Evolutionary conservation across 2,113 vertebrate species (phyloP), one percentile per base, ranked within the genome.

Genomic region (Merops nubicus): DNA sequence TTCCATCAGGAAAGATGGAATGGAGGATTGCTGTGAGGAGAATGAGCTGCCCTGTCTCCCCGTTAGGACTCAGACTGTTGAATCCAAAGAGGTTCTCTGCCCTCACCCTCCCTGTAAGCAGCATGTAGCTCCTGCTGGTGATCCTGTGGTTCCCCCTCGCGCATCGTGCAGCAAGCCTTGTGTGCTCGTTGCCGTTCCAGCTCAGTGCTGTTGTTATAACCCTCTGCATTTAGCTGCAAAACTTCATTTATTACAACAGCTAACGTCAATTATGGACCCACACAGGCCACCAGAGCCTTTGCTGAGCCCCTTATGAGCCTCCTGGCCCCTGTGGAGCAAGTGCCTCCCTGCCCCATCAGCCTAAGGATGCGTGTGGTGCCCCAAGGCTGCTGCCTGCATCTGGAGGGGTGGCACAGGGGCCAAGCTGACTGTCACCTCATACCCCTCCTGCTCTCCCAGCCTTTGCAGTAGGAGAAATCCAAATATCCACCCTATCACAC

Each of bases 241-340:
- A 69, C 63, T 72, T 84, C 60, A 56, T 83, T 93, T 96, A 63
- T 87, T 87, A 18, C 69, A 89, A 7, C 76, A 81, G 72, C 50
- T 80, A 79, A 59, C 87, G 73, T 75, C 79, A 85, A 7, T 91
- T 90, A 93, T 42, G 80, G 93, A 50, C 88, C 89, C 23, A 3
- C 34, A 34, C 73, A 87, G 68, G 22, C 79, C 62, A 62, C 34
- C 82, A 69, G 86, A 92, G 62, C 84, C 57, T 60, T 36, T 73
- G 50, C 0, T 19, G 86, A 92, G 90, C 62, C 45, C 47, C 51
- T 50, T 31, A 60, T 7, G 19, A 51, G 19, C 48, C 31, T 85
- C 21, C 59, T 70, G 72, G 77, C 25, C 38, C 10, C 69, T 51
- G 33, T 14, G 63, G 77, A 82, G 62, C 23, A 43, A 47, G 8